Evolutionary conservation across 2,113 vertebrate genomes (phyloP).

Genomic region (Clarias gariepinus): DNA sequence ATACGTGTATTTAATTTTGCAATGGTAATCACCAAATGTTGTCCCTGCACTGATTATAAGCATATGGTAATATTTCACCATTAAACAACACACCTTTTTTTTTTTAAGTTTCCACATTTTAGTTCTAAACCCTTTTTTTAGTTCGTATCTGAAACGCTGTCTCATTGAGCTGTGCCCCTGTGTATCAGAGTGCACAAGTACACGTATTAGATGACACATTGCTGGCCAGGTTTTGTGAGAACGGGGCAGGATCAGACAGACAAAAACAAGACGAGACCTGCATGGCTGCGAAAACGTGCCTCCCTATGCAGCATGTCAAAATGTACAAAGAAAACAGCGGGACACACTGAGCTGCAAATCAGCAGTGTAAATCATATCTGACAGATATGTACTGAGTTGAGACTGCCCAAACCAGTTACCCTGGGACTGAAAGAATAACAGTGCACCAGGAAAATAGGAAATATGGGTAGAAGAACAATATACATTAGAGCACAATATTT

Average conservation of each 20-base stretch:
- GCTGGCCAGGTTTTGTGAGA: background rate
- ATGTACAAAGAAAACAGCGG: background rate
- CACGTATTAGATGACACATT: slow-evolving; percentile 35
- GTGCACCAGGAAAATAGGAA: background rate
- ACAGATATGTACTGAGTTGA: background rate
- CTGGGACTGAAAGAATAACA: slow-evolving; percentile 10
- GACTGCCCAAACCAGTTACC: slow-evolving; percentile 36
- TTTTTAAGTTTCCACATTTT: background rate
- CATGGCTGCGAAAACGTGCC: background rate
- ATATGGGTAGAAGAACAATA: background rate
- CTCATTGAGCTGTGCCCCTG: slow-evolving; percentile 13
- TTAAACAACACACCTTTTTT: background rate
- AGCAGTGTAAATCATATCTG: slow-evolving; percentile 21
- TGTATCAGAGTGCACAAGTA: background rate
- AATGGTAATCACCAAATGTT: slow-evolving; percentile 3
- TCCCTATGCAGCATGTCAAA: slow-evolving; percentile 5
- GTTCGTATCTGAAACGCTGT: slow-evolving; percentile 13
- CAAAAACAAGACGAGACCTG: slow-evolving; percentile 45
- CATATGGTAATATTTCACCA: slow-evolving; percentile 14
- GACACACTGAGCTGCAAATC: background rate
- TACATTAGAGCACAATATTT: background rate
- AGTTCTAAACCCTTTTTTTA: background rate
- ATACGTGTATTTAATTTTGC: background rate
- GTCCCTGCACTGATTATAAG: background rate
- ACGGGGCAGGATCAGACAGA: slow-evolving; percentile 21